phyloP scores from a whole-genome alignment of 2,888 invertebrate genomes.

The Schizaphis graminum region DNA sequence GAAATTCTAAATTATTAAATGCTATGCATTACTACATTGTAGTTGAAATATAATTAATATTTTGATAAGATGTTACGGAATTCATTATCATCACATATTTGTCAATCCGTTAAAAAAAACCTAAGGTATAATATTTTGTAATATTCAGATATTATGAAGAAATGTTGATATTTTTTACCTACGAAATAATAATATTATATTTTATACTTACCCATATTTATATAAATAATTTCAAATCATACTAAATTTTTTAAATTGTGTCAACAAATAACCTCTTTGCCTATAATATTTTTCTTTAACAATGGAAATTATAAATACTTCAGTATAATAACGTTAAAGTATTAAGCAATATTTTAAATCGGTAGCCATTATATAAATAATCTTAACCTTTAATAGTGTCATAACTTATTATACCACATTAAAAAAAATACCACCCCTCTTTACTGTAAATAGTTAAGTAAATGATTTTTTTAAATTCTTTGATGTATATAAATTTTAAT shows the following conservation, averaged over 20 bases:
- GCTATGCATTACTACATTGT: not conserved
- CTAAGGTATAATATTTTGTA: not conserved
- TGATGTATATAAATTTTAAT: not conserved
- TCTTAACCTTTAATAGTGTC: not conserved
- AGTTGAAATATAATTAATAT: not conserved
- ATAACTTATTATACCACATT: not conserved
- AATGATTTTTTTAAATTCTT: not conserved
- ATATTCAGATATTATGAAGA: not conserved
- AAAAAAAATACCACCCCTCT: not conserved
- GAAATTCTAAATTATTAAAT: slow-evolving; percentile 29
- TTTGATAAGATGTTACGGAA: slow-evolving; percentile 22
- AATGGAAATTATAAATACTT: not conserved
- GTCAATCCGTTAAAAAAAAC: not conserved
- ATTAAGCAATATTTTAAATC: not conserved
- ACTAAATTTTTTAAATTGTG: not conserved
- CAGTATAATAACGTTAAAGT: not conserved
- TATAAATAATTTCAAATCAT: not conserved
- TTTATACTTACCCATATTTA: not conserved
- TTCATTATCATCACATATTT: slow-evolving; percentile 37
- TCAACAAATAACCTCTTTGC: not conserved
- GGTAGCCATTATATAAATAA: not conserved
- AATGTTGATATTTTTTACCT: not conserved
- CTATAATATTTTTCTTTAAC: not conserved
- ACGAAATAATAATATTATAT: not conserved
- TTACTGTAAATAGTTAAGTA: not conserved